These are phyloP conservation scores for Drosophila setifemur DNA, from an alignment of 1,140 invertebrate genomes.

Conservation along the genomic window DNA sequence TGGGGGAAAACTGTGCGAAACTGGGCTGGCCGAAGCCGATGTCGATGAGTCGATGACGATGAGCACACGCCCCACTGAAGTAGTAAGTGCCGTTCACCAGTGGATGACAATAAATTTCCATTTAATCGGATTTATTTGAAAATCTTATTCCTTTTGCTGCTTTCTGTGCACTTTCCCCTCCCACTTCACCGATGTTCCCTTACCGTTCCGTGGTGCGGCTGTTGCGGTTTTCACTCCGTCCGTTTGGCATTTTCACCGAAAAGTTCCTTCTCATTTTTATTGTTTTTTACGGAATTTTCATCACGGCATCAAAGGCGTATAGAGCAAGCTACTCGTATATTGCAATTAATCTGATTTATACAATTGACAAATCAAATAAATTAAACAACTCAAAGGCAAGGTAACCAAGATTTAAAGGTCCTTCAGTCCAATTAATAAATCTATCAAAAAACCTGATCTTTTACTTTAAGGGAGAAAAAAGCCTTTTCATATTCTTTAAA, in stretches of 20 bases:
- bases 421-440: no score
- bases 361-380: no score
- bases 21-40: slow-evolving; percentile 22
- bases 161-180: slow-evolving; percentile 11
- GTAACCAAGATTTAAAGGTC: no score
- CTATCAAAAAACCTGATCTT: no score
- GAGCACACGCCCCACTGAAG: slow-evolving; percentile 74
- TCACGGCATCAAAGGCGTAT: slow-evolving; percentile 3
- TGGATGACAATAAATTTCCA: slow-evolving; percentile 81
- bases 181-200: background rate
- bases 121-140: slow-evolving; percentile 81
- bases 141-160: slow-evolving; percentile 66
- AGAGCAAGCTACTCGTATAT: no score
- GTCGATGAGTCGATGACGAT: slow-evolving; percentile 67
- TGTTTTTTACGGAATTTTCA: slow-evolving; percentile 62
- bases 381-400: no score
- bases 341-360: no score
- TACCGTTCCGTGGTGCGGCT: slow-evolving; percentile 7
- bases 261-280: slow-evolving; percentile 40
- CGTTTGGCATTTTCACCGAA: slow-evolving; percentile 48
- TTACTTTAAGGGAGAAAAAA: no score
- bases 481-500: no score
- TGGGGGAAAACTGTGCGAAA: slow-evolving; percentile 4
- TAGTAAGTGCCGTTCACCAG: slow-evolving; percentile 79
- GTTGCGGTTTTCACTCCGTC: slow-evolving; percentile 56